Conservation (phyloP, 2,888 invertebrate species). For the Pyralis farinalis region DNA sequence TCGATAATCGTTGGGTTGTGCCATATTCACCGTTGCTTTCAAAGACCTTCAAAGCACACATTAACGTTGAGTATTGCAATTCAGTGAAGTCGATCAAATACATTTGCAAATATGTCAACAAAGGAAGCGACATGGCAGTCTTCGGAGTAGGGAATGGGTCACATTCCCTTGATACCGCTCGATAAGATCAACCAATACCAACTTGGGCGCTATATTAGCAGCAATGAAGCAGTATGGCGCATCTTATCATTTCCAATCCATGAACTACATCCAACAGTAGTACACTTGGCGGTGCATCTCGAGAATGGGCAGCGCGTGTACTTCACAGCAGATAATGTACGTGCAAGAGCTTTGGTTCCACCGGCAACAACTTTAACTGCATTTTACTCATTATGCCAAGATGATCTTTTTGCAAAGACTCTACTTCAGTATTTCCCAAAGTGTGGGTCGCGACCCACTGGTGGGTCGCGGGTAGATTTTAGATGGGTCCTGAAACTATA, state of each 20-base stretch:
- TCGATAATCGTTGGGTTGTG: conserved; percentile 22
- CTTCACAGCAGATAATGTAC: conserved; percentile 17
- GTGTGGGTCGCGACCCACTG: too few species aligned
- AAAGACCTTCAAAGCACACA: conserved; percentile 20
- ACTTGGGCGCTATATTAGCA: conserved; percentile 18
- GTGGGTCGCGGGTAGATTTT: too few species aligned
- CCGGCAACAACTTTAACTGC: conserved; percentile 25
- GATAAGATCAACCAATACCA: conserved; percentile 18
- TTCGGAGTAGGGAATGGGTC: not conserved
- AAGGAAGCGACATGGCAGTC: too few species aligned
- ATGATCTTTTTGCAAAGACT: conserved; percentile 21
- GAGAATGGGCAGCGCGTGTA: conserved; percentile 24
- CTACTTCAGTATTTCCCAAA: conserved; percentile 8
- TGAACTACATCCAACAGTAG: conserved; percentile 19
- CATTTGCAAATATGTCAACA: conserved; percentile 25
- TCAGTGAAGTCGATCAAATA: conserved; percentile 24
- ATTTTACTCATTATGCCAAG: conserved; percentile 22
- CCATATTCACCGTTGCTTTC: conserved; percentile 23
- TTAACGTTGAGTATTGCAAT: conserved; percentile 24
- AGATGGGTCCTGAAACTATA: too few species aligned
- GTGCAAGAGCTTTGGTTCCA: conserved; percentile 17
- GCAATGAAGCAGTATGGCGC: conserved; percentile 23
- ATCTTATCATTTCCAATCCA: conserved; percentile 22
- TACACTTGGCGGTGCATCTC: conserved; percentile 21
- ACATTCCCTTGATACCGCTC: conserved; percentile 12